Evolutionary conservation across 2,797 vertebrate species (phyloP), one percentile per base, ranked within the genome.

Genomic region (Smutsia temminckii): DNA sequence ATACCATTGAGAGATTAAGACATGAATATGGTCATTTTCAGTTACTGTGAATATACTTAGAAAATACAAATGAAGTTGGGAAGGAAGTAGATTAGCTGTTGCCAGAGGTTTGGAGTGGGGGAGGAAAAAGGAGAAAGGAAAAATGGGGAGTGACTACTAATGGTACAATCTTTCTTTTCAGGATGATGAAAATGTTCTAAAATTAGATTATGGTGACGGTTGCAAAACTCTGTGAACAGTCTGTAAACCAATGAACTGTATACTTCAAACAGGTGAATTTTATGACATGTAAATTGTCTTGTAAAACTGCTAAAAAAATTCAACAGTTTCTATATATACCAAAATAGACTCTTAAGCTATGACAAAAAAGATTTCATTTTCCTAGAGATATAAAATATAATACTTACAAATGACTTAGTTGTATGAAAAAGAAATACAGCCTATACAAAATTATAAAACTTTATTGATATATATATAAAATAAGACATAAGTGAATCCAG

Each of bases 341-440:
- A 69, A 68, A 75, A 27, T 77, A 91, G 42, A 66, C 21, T 23
- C 37, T 61, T 69, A 83, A 94, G 77, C 69, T 11, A 46, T 71
- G 46, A 42, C 17, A 42, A 64, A 80, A 74, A 27, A 57, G 29
- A 51, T 42, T 34, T 40, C 32, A 83, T 32, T 71, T 79, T 68
- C 40, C 40, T 92, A 72, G 79, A 72, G 55, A 87, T 80, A 81
- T 75, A 93, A 93, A 72, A 55, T 34, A 29, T 87, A 46, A 63
- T 34, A 88, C 25, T 64, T 69, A 80, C 13, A 23, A 71, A 34
- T 51, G 71, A 75, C 20, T 75, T 91, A 23, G 23, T n/a, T 89
- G 5, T 32, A 32, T 51, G 21, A 68, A 49, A 96, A 88, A 46
- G 25, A 40, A 23, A 63, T 59, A 72, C 12, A 78, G 37, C 20